A percentile compares a stretch with the other conserved stretches of the same genome.
Evolutionary conservation across 1,140 invertebrate genomes (phyloP).

Genomic region (Zophobas atratus): DNA sequence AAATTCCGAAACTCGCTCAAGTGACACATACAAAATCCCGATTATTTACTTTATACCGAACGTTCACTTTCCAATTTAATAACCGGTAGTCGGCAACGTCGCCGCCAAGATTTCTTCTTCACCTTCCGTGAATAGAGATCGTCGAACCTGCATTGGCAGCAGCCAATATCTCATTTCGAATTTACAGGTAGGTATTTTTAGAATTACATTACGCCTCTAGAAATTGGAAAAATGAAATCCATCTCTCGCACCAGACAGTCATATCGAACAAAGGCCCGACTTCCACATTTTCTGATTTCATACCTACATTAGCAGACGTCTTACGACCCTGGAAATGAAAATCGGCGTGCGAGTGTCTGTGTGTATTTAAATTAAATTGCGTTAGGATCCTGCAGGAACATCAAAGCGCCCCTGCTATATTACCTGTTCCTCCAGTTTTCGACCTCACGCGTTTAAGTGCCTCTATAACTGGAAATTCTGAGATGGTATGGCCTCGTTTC

Average conservation of each 20-base stretch:
- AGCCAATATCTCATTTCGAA: constrained; percentile 23
- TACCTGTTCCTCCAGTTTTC: constrained; percentile 17
- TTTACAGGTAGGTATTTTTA: constrained; percentile 39
- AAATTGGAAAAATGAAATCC: constrained; percentile 39
- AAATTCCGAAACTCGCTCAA: no score
- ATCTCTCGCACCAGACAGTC: constrained; percentile 31
- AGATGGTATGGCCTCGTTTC: constrained; percentile 5
- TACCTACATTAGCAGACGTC: constrained; percentile 1
- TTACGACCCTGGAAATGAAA: constrained; percentile 28
- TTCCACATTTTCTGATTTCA: background rate
- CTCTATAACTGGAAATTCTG: background rate
- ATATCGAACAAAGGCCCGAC: constrained; percentile 2
- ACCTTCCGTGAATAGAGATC: background rate
- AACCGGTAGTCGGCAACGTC: no score
- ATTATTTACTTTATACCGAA: no score
- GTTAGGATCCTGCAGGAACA: constrained; percentile 20
- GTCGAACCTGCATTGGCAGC: background rate
- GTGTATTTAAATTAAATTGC: constrained; percentile 42
- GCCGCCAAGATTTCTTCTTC: no score
- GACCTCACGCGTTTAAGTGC: constrained; percentile 16
- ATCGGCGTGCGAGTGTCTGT: background rate
- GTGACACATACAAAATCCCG: no score
- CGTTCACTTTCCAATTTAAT: no score
- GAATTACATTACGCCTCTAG: constrained; percentile 31
- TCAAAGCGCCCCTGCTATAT: constrained; percentile 20